These are phyloP conservation scores for Siderastrea siderea DNA, from an alignment of 92 coral and sea anemone genomes.

Conservation along the genomic window DNA sequence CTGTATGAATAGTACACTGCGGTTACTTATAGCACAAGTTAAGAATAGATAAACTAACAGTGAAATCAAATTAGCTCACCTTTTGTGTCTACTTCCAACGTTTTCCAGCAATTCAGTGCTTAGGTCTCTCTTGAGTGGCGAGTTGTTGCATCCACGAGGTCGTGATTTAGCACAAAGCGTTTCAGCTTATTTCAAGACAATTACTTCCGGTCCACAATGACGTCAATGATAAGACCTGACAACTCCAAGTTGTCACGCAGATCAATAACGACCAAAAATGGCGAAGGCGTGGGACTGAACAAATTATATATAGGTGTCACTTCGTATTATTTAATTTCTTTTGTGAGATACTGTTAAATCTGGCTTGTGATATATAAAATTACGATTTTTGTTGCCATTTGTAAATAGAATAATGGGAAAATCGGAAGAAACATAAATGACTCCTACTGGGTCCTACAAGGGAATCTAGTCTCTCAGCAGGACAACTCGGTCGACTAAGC, in stretches of 20 bases:
- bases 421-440: too few relatives aligned
- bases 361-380: too few relatives aligned
- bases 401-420: too few relatives aligned
- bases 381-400: too few relatives aligned
- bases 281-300: slow-evolving; percentile 7
- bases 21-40: too few relatives aligned
- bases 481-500: too few relatives aligned
- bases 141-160: slow-evolving; percentile 7
- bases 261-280: slow-evolving; percentile 3
- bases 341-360: background rate
- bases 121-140: background rate
- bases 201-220: slow-evolving; percentile 31
- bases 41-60: too few relatives aligned
- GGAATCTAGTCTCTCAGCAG: too few relatives aligned
- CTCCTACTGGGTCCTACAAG: too few relatives aligned
- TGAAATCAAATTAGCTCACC: background rate
- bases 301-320: background rate
- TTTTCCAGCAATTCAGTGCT: background rate
- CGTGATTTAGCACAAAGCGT: background rate
- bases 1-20: background rate
- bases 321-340: too few relatives aligned
- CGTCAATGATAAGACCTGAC: slow-evolving; percentile 8
- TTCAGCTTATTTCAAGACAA: background rate
- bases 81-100: background rate
- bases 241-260: background rate